A percentile compares a stretch with the other conserved stretches of the same genome.
Evolutionary conservation across 2,888 invertebrate genomes (phyloP).

Genomic region (Tetranychus piercei): DNA sequence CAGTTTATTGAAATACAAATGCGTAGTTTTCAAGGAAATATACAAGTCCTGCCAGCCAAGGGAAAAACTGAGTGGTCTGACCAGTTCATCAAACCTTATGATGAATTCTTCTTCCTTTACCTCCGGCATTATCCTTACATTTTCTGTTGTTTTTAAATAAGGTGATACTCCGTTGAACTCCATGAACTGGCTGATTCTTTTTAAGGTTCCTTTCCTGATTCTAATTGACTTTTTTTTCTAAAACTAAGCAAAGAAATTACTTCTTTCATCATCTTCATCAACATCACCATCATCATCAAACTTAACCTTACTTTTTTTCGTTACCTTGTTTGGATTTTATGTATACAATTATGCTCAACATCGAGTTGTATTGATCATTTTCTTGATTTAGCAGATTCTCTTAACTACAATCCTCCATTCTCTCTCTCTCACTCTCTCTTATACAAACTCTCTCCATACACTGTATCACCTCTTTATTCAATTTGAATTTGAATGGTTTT

Average conservation of each 20-base stretch:
- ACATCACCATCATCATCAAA: not conserved
- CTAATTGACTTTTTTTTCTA: not conserved
- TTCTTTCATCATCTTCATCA: not conserved
- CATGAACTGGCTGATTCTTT: not conserved
- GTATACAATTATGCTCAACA: not conserved
- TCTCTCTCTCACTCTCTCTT: not conserved
- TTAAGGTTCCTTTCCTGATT: not conserved
- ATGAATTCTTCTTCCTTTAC: not conserved
- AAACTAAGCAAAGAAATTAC: not conserved
- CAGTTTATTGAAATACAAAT: no score
- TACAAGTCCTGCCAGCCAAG: not conserved
- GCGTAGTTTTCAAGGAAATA: not conserved
- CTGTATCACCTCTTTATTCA: not conserved
- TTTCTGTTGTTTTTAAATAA: not conserved
- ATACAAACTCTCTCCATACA: not conserved
- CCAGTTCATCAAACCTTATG: constrained; percentile 9
- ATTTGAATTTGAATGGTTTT: not conserved
- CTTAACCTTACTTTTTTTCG: not conserved
- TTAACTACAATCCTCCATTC: not conserved
- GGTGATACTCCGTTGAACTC: not conserved
- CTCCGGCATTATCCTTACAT: not conserved
- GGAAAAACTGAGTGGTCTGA: not conserved
- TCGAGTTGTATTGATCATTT: no score
- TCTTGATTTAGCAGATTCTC: not conserved
- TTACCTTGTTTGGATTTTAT: not conserved